A percentile compares a stretch with the other conserved stretches of the same genome.
Conservation (phyloP, 2,113 vertebrate species). For the Lampris megalopsis region DNA sequence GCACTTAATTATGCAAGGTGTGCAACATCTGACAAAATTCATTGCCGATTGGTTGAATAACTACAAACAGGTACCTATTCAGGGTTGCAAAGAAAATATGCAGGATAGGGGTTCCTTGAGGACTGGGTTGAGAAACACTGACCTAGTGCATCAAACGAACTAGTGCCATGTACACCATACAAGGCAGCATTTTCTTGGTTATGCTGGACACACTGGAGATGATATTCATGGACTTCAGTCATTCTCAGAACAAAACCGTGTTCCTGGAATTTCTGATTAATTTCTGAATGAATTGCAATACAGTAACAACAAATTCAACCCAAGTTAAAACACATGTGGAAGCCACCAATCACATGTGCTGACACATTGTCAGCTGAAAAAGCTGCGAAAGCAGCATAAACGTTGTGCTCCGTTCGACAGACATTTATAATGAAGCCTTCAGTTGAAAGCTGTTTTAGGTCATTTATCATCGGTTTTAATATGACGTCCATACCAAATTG, state of each 20-base stretch:
- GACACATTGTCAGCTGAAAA: slow-evolving; percentile 14
- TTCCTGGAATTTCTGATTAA: not conserved
- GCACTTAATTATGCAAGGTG: no score
- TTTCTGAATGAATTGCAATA: slow-evolving; percentile 23
- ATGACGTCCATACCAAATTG: slow-evolving; percentile 34
- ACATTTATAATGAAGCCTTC: not conserved
- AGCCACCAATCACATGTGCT: slow-evolving; percentile 34
- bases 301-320: slow-evolving; percentile 30
- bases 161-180: slow-evolving; percentile 28
- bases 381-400: slow-evolving; percentile 21
- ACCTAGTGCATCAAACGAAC: slow-evolving; percentile 5
- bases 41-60: no score
- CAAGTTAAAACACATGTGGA: slow-evolving; percentile 15
- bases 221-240: slow-evolving; percentile 24
- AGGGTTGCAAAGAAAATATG: no score
- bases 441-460: slow-evolving; percentile 23
- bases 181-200: slow-evolving; percentile 9
- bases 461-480: slow-evolving; percentile 33
- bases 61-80: no score
- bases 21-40: no score
- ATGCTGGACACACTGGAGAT: slow-evolving; percentile 6
- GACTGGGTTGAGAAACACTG: no score
- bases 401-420: slow-evolving; percentile 1
- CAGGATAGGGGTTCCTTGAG: no score
- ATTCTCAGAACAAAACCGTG: slow-evolving; percentile 16